phyloP scores from a whole-genome alignment of 1,140 invertebrate genomes.

The Apis cerana region DNA sequence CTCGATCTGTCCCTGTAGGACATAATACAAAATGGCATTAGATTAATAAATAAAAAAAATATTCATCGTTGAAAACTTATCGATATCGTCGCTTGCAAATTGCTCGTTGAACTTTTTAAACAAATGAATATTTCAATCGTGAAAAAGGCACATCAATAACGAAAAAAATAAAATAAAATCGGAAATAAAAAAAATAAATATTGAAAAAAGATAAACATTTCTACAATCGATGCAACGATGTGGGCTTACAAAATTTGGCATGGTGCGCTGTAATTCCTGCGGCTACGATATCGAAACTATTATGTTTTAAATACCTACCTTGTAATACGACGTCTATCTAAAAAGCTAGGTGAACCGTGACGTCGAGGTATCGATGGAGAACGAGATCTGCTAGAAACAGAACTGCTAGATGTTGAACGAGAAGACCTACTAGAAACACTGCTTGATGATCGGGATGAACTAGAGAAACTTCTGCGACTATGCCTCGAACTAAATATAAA shows the following conservation, averaged over 20 bases:
- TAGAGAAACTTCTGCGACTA: constrained; percentile 76
- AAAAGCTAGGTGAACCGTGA: constrained; percentile 93
- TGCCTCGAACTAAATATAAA: constrained; percentile 65
- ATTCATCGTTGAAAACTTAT: constrained; percentile 12
- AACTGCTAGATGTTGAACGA: constrained; percentile 70
- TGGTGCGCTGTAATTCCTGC: constrained; percentile 56
- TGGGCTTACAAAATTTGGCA: constrained; percentile 53
- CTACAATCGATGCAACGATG: constrained; percentile 50
- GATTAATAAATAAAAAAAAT: constrained; percentile 45
- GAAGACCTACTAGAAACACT: constrained; percentile 71
- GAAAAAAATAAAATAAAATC: constrained; percentile 30
- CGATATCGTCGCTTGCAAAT: constrained; percentile 22
- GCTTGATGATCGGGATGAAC: constrained; percentile 75
- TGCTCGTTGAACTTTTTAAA: background rate
- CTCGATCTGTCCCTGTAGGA: constrained; percentile 78
- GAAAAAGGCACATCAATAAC: background rate
- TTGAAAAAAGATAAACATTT: constrained; percentile 36
- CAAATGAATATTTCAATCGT: no score
- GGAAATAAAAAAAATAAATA: constrained; percentile 55
- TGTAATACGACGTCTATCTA: constrained; percentile 93
- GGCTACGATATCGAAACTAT: constrained; percentile 46
- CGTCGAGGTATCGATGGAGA: constrained; percentile 93
- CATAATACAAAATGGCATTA: constrained; percentile 70
- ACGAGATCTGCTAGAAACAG: constrained; percentile 83
- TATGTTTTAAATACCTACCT: constrained; percentile 84